Percentiles rank a stretch among this genome's conserved stretches.
phyloP scores from a whole-genome alignment of 2,888 invertebrate genomes.

The Pandemis corylana region DNA sequence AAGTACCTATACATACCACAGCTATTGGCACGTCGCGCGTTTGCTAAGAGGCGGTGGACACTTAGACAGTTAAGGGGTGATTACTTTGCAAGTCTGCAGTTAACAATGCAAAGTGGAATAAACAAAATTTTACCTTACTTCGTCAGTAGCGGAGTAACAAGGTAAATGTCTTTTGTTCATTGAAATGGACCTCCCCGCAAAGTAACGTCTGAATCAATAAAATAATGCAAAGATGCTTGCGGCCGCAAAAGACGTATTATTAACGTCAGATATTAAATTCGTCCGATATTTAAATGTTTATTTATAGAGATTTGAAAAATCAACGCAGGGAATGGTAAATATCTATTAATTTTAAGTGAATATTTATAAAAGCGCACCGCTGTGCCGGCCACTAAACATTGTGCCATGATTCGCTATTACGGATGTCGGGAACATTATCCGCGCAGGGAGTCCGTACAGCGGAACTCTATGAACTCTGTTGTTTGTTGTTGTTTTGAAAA shows the following conservation, averaged over 20 bases:
- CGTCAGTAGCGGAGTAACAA: no score
- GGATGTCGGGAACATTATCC: constrained; percentile 49
- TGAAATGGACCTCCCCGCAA: no score
- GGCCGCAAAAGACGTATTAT: no score
- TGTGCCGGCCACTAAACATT: not conserved
- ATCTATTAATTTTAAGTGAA: not conserved
- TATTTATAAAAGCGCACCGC: not conserved
- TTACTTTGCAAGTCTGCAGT: not conserved
- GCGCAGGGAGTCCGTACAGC: constrained; percentile 3
- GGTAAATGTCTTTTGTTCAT: no score
- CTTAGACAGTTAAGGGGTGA: not conserved
- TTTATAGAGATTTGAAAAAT: no score
- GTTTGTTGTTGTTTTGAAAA: not conserved
- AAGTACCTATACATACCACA: constrained; percentile 43
- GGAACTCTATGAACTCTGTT: constrained; percentile 1
- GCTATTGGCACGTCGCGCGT: constrained; percentile 54
- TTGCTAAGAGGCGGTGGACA: not conserved
- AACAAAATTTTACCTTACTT: no score
- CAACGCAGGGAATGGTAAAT: no score
- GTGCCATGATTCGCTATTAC: not conserved
- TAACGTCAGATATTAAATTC: no score
- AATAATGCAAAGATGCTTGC: no score
- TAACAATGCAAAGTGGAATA: not conserved
- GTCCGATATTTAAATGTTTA: no score
- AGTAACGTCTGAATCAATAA: no score